These are phyloP conservation scores for Bradypodion pumilum DNA, from an alignment of 2,797 vertebrate species.

Conservation along the genomic window DNA sequence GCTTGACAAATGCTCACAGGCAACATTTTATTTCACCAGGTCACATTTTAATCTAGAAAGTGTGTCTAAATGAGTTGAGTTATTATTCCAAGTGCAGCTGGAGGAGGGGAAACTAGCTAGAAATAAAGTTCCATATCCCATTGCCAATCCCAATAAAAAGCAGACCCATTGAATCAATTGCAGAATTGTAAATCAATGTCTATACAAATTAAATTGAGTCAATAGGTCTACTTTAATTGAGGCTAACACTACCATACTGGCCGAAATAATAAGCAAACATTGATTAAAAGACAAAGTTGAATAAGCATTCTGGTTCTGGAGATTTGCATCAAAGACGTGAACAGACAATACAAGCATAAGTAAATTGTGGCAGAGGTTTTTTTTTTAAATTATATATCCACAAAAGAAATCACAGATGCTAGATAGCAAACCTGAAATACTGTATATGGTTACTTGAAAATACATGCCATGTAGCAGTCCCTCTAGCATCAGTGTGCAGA, in stretches of 20 bases:
- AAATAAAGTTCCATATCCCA: too few relatives aligned
- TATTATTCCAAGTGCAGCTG: conserved; percentile 10
- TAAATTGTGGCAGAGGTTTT: background rate
- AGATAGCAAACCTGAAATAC: too few relatives aligned
- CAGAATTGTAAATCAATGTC: too few relatives aligned
- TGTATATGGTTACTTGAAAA: background rate
- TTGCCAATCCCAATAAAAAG: too few relatives aligned
- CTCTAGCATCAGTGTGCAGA: background rate
- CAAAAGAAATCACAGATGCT: background rate
- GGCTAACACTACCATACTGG: too few relatives aligned
- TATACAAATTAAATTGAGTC: too few relatives aligned
- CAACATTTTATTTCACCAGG: conserved; percentile 21
- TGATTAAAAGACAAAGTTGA: background rate
- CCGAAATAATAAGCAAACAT: conserved; percentile 13
- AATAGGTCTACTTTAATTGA: too few relatives aligned
- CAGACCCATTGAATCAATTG: too few relatives aligned
- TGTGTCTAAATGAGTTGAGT: background rate
- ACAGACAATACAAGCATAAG: background rate
- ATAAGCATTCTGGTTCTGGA: background rate
- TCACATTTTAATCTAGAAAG: conserved; percentile 31
- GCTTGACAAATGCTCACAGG: conserved; percentile 28
- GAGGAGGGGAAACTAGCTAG: too few relatives aligned
- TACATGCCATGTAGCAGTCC: background rate
- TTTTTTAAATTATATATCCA: background rate
- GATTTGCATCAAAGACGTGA: background rate